Conservation (phyloP, 2,113 vertebrate species). For the Furnarius figulus region DNA sequence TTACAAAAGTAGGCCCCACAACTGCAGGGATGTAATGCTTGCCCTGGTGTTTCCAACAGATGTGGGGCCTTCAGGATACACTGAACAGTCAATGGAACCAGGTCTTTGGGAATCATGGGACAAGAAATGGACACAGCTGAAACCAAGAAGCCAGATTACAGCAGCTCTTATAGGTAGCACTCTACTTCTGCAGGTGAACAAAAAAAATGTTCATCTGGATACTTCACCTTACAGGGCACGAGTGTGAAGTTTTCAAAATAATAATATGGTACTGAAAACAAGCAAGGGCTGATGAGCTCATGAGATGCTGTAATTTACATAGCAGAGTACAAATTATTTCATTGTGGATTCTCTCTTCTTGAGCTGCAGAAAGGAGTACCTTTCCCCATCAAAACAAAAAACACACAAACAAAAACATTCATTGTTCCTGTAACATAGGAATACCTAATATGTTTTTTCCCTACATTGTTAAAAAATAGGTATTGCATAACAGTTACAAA, state of each 20-base stretch:
- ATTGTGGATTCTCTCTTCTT: neutral
- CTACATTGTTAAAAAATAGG: neutral
- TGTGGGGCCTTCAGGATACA: neutral
- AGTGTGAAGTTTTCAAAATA: neutral
- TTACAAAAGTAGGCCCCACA: neutral
- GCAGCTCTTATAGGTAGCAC: neutral
- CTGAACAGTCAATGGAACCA: neutral
- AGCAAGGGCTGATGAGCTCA: neutral
- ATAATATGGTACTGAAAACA: neutral
- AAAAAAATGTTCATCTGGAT: neutral
- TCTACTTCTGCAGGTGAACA: neutral
- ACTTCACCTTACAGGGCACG: neutral
- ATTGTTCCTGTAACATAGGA: neutral
- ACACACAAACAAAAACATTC: neutral
- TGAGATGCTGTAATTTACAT: neutral
- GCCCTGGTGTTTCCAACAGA: neutral
- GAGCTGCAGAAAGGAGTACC: neutral
- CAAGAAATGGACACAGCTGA: neutral
- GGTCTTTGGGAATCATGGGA: neutral
- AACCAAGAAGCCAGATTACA: neutral
- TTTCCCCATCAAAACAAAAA: neutral
- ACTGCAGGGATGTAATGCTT: neutral
- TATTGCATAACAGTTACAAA: neutral
- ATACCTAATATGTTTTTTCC: rapidly evolving
- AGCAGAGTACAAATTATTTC: neutral